A percentile compares a stretch with the other conserved stretches of the same genome.
These are phyloP conservation scores for Octomys mimax DNA, from an alignment of 2,797 vertebrate species.

Conservation along the genomic window DNA sequence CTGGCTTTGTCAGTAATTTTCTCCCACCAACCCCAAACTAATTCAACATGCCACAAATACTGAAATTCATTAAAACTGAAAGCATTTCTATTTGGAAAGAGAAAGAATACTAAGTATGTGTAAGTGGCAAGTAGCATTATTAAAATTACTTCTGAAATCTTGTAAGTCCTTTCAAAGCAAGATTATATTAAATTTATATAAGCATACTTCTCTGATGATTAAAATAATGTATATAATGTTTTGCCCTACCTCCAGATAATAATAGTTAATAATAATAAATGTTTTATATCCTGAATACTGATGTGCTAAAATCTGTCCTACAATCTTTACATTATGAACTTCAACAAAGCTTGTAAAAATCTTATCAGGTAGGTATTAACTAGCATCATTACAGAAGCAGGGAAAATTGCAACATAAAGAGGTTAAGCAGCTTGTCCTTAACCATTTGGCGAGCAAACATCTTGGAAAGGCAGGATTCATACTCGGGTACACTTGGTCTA, in stretches of 20 bases:
- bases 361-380: not conserved
- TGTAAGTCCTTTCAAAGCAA: constrained; percentile 18
- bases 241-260: not conserved
- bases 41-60: not conserved
- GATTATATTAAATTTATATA: not conserved
- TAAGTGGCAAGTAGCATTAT: constrained; percentile 11
- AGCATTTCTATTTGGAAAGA: constrained; percentile 21
- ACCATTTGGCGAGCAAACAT: not conserved
- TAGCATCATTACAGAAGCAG: not conserved
- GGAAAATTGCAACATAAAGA: not conserved
- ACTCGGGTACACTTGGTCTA: not conserved
- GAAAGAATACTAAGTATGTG: not conserved
- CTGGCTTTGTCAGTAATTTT: not conserved
- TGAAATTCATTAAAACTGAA: not conserved
- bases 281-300: not conserved
- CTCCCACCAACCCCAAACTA: not conserved
- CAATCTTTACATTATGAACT: not conserved
- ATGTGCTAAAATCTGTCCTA: not conserved
- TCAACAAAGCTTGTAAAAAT: not conserved
- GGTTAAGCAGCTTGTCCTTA: not conserved
- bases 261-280: not conserved
- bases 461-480: not conserved
- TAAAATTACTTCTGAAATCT: constrained; percentile 19
- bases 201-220: not conserved
- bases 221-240: not conserved